Conservation (phyloP, 2,888 invertebrate species). For the Hoplodrina ambigua region DNA sequence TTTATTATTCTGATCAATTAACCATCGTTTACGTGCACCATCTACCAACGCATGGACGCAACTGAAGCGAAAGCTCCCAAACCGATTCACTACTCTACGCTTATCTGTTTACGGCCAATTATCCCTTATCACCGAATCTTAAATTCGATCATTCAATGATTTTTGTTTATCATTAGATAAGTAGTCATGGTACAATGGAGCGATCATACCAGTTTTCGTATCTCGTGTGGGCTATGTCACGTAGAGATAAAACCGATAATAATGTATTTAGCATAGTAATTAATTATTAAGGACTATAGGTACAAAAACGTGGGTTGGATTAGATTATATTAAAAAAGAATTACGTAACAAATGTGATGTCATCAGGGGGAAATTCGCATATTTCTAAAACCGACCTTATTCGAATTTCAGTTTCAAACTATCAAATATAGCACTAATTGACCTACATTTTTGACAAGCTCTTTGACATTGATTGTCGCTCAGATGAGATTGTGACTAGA, state of each 20-base stretch:
- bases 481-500: too few relatives aligned
- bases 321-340: slow-evolving; percentile 33
- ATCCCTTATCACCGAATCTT: slow-evolving; percentile 32
- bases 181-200: slow-evolving; percentile 2
- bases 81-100: slow-evolving; percentile 13
- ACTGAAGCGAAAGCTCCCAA: slow-evolving; percentile 45
- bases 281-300: slow-evolving; percentile 49
- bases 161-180: slow-evolving; percentile 34
- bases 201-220: slow-evolving; percentile 27
- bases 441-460: too few relatives aligned
- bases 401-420: neutral
- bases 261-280: slow-evolving; percentile 50
- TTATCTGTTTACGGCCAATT: slow-evolving; percentile 26
- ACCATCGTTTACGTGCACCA: slow-evolving; percentile 49
- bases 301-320: slow-evolving; percentile 39
- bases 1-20: slow-evolving; percentile 24
- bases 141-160: slow-evolving; percentile 39
- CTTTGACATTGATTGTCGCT: too few relatives aligned
- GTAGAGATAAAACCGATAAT: slow-evolving; percentile 78
- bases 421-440: neutral
- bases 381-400: too few relatives aligned
- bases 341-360: neutral
- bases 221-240: slow-evolving; percentile 78
- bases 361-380: neutral
- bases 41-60: slow-evolving; percentile 28